Base-by-base conservation (phyloP, 2,888 invertebrate species). In the Agonopterix arenella region DNA sequence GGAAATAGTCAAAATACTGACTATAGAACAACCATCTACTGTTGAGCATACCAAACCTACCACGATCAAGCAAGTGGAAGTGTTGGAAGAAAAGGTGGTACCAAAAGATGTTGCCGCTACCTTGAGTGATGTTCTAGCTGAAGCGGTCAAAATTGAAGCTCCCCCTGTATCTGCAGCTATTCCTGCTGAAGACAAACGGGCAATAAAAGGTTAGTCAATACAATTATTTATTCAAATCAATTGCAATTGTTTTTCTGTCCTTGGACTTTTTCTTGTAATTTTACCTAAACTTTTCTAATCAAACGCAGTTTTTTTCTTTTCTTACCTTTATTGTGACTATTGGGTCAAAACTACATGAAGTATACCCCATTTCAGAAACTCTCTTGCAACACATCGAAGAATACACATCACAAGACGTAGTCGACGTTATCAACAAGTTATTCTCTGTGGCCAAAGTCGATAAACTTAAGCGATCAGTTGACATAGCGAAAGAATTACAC, bases 381-480 rank as follows among this genome's bases (percentile, higher is more conserved):
- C 47, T 57, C 2, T 47, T 52, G 36, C 44, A 55, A 49, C 55
- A 56, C 16, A 48, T 59, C 46, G 46, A 57, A 1, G 37, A 56
- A 43, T 59, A 52, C 28, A 46, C 50, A 8, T 52, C 51, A 4
- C 44, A 55, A 11, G 40, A 50, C 0, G 18, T 53, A 18, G 40
- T 46, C 4, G 40, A 53, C 8, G 50, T 49, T 1, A 9, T 57
- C 8, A 46, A 51, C 8, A 36, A 49, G 28, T 41, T 59, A 16
- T 52, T 46, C 7, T n/a, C 37, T 8, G 28, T 11, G 36, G 44
- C 44, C 1, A 44, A 53, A 13, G 45, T 37, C 11, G 52, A 54
- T 4, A 46, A 52, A 7, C n/a, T 59, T 8, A 45, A 45, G 16
- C 46, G 54, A n/a, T 57, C 59, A 2, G 44, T 59, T 8, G n/a